phyloP scores from a whole-genome alignment of 2,888 invertebrate species.

The Chloroclystis v-ata region DNA sequence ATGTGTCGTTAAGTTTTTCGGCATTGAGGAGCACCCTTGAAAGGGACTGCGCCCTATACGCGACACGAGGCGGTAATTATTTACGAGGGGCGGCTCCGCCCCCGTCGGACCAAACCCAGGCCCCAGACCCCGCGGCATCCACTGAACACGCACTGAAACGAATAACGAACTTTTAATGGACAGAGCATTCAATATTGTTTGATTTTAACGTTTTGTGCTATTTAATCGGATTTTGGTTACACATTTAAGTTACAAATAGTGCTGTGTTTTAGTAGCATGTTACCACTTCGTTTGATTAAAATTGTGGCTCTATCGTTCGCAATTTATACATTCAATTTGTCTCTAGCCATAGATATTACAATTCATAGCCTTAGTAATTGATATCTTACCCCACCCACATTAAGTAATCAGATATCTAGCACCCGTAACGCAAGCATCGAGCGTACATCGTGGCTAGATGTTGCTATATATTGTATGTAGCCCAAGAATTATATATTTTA shows the following conservation, averaged over 20 bases:
- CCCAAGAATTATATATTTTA: no score
- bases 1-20: conserved; percentile 19
- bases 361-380: no score
- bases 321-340: no score
- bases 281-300: no score
- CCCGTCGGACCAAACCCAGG: conserved; percentile 34
- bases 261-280: no score
- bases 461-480: no score
- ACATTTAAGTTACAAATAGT: neutral
- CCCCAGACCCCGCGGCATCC: conserved; percentile 21
- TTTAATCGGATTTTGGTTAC: conserved; percentile 6
- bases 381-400: no score
- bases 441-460: no score
- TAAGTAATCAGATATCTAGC: no score
- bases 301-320: no score
- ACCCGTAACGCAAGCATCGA: no score
- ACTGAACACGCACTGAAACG: conserved; percentile 17
- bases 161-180: conserved; percentile 12
- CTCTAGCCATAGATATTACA: no score
- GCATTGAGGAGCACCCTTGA: conserved; percentile 18
- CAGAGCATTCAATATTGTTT: conserved; percentile 11
- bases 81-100: conserved; percentile 65
- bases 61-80: conserved; percentile 60
- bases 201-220: conserved; percentile 13
- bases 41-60: conserved; percentile 47